Conservation (phyloP, 2,888 invertebrate genomes). For the Eurytoma adleriae region DNA sequence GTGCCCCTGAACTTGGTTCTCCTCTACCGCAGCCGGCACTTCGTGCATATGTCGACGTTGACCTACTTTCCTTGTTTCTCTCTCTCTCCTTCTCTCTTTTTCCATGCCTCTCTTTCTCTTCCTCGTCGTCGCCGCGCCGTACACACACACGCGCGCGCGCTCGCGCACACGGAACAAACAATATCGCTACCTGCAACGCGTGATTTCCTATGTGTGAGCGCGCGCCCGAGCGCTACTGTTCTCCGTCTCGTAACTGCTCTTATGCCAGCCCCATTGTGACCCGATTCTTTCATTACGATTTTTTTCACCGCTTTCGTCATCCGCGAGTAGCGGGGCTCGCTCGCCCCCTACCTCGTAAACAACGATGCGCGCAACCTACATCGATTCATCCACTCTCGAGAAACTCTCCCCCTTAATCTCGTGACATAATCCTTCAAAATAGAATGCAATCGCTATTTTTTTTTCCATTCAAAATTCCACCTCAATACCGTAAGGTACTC, state of each 20-base stretch:
- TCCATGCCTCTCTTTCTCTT: conserved; percentile 27
- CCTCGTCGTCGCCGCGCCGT: not conserved
- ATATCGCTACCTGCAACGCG: conserved; percentile 58
- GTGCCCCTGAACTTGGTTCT: conserved; percentile 75
- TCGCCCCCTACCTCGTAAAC: not conserved
- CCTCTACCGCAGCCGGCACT: conserved; percentile 57
- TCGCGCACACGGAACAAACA: conserved; percentile 58
- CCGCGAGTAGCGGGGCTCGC: not conserved
- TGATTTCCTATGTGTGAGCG: conserved; percentile 42
- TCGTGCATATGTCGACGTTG: conserved; percentile 64
- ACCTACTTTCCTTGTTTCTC: conserved; percentile 69
- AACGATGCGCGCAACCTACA: not conserved
- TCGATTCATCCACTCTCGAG: too few relatives aligned
- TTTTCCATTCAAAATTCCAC: too few relatives aligned
- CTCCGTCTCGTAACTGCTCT: conserved; percentile 12
- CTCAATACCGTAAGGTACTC: too few relatives aligned
- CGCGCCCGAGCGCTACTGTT: not conserved
- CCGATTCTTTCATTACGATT: conserved; percentile 26
- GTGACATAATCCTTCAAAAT: too few relatives aligned
- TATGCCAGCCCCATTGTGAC: conserved; percentile 31
- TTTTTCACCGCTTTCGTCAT: not conserved
- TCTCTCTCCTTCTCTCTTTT: conserved; percentile 48
- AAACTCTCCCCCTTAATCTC: too few relatives aligned
- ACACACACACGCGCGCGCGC: conserved; percentile 38
- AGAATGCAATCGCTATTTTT: too few relatives aligned